A percentile compares a stretch with the other conserved stretches of the same genome.
phyloP scores from a whole-genome alignment of 2,888 invertebrate species.

The Troides aeacus region DNA sequence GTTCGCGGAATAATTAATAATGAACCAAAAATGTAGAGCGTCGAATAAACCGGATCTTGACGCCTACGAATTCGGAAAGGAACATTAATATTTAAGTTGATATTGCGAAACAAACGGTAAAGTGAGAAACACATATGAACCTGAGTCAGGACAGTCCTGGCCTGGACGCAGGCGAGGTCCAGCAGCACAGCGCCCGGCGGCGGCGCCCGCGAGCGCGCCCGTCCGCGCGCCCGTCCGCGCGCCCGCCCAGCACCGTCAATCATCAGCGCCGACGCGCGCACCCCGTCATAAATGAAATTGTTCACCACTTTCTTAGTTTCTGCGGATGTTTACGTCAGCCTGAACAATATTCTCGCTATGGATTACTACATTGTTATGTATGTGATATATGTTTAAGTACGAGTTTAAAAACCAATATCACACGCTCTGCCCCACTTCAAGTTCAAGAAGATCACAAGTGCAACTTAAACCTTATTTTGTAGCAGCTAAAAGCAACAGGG shows the following conservation, averaged over 20 bases:
- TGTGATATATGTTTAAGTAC: no score
- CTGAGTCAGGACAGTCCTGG: conserved; percentile 40
- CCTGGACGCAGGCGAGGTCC: conserved; percentile 45
- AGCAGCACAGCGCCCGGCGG: conserved; percentile 48
- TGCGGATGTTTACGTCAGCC: background rate
- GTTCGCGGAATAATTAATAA: conserved; percentile 36
- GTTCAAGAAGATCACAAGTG: no score
- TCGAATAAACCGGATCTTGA: conserved; percentile 53
- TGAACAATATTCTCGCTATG: no score
- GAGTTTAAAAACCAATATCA: no score
- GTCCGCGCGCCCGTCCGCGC: no score
- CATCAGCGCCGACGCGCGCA: conserved; percentile 42
- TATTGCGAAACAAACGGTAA: background rate
- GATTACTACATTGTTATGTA: no score
- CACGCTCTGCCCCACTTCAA: no score
- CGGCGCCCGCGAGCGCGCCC: no score
- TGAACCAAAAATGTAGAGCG: conserved; percentile 54
- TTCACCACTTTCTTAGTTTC: conserved; percentile 25
- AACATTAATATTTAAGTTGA: background rate
- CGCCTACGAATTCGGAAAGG: conserved; percentile 45
- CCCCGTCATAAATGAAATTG: conserved; percentile 35
- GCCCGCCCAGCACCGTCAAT: conserved; percentile 31
- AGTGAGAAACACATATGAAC: conserved; percentile 35
- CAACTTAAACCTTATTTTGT: no score
- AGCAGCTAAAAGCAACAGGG: no score